Evolutionary conservation across 2,113 vertebrate genomes (phyloP), one percentile per base, ranked within the genome.

Genomic region (Canis aureus): DNA sequence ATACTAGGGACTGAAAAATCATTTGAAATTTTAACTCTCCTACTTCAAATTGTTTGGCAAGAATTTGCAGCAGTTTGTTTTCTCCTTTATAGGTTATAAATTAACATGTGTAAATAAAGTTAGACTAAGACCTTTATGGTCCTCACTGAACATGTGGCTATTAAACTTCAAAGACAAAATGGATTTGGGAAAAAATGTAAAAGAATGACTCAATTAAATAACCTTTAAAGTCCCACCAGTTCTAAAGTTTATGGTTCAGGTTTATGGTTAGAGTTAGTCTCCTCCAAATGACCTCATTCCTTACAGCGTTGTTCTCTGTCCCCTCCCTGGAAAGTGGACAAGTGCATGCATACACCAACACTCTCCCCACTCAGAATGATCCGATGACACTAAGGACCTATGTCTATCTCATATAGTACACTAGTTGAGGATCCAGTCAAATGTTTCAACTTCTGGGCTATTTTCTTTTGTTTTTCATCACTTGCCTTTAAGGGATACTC

Each of bases 401-500:
- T 49, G 23, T 69, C 83, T 1, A 20, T 43, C 32, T 84, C 51
- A 20, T 22, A 53, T 8, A 4, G 59, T 20, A 25, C 5, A 76
- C 91, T 66, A 55, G 19, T 8, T 95, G n/a, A 94, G 7, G 49
- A 88, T 20, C 73, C 49, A 60, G 35, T 78, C 13, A 71, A 35
- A 23, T 53, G 29, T 81, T 80, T 76, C 85, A 67, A 62, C n/a
- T 29, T 93, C 59, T 64, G 38, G 20, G 66, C 59, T 55, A 27
- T 79, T 94, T 95, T 83, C 60, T 91, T 78, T 67, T 86, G 55
- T 35, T 55, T 64, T 62, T 79, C 49, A 32, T 87, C 43, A 74
- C 19, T 92, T 80, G 32, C 92, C 74, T 87, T 87, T 85, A 95
- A 92, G 64, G 22, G 20, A 43, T 94, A 49, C 53, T 83, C 96